A percentile compares a stretch with the other conserved stretches of the same genome.
These are phyloP conservation scores for Calephelis nemesis DNA, from an alignment of 1,140 invertebrate species.

Conservation along the genomic window DNA sequence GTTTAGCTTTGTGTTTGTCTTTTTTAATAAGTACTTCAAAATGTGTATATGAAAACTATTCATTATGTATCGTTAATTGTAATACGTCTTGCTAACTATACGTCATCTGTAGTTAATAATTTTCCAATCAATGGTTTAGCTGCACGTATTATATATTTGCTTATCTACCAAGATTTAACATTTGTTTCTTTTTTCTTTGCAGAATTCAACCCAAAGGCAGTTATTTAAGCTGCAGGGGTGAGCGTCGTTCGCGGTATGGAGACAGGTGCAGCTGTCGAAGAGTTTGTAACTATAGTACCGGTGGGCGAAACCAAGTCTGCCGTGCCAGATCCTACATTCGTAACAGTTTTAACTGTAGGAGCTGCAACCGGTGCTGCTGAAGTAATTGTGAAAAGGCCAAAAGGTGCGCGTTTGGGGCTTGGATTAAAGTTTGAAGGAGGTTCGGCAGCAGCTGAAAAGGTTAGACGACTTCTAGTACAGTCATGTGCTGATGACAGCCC, in stretches of 20 bases:
- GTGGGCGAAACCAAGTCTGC: conserved; percentile 67
- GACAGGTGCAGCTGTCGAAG: conserved; percentile 61
- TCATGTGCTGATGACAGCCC: conserved; percentile 93
- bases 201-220: conserved; percentile 53
- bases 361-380: conserved; percentile 81
- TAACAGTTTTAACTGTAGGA: conserved; percentile 74
- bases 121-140: too few relatives aligned
- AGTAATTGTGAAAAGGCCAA: conserved; percentile 89
- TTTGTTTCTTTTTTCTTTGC: conserved; percentile 50
- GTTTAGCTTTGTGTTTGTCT: too few relatives aligned
- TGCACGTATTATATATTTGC: too few relatives aligned
- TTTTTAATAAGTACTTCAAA: too few relatives aligned
- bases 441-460: conserved; percentile 85
- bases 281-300: conserved; percentile 78
- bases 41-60: too few relatives aligned
- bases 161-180: neutral
- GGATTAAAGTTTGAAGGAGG: conserved; percentile 95
- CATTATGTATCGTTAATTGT: too few relatives aligned
- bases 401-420: conserved; percentile 93
- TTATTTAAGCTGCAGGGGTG: conserved; percentile 48
- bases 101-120: neutral
- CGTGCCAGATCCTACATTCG: conserved; percentile 60
- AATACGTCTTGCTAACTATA: too few relatives aligned
- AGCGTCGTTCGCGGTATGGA: conserved; percentile 66
- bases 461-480: conserved; percentile 90